phyloP scores from a whole-genome alignment of 2,797 vertebrate species.

The Danio kyathit region DNA sequence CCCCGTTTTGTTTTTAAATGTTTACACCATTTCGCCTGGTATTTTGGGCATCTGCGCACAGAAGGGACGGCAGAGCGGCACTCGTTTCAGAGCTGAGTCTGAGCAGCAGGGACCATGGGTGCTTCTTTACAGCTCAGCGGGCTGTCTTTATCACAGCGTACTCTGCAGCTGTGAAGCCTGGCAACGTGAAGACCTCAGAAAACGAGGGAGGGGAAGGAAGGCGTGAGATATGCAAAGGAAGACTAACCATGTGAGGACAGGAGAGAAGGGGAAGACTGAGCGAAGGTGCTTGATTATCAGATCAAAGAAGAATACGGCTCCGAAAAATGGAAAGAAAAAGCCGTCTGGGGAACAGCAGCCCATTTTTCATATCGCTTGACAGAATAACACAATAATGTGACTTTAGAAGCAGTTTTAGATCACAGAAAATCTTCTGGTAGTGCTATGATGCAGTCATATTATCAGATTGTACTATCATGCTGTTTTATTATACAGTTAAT shows the following conservation, averaged over 20 bases:
- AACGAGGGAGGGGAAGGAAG: slow-evolving; percentile 13
- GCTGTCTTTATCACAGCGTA: slow-evolving; percentile 48
- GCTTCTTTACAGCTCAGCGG: slow-evolving; percentile 41
- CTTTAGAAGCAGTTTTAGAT: not conserved
- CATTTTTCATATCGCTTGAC: not conserved
- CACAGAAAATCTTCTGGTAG: not conserved
- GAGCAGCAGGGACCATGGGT: slow-evolving; percentile 17
- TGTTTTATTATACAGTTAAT: too few relatives aligned
- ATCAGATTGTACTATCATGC: not conserved
- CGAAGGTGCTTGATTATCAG: slow-evolving; percentile 13
- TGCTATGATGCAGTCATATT: not conserved
- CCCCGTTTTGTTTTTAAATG: slow-evolving; percentile 30
- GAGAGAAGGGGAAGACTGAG: slow-evolving; percentile 7
- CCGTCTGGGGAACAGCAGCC: not conserved
- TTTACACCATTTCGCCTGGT: slow-evolving; percentile 44
- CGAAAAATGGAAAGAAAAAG: slow-evolving; percentile 6
- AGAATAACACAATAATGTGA: not conserved
- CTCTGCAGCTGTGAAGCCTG: slow-evolving; percentile 47
- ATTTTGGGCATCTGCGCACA: slow-evolving; percentile 32
- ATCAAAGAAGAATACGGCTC: slow-evolving; percentile 10
- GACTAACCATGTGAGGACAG: slow-evolving; percentile 4
- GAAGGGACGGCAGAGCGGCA: slow-evolving; percentile 18
- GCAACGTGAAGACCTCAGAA: slow-evolving; percentile 26
- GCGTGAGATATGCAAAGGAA: slow-evolving; percentile 25
- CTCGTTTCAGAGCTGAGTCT: slow-evolving; percentile 34